Percentiles rank a stretch among this genome's conserved stretches.
phyloP scores from a whole-genome alignment of 2,888 invertebrate species.

The Lepidocyrtoides sp. region DNA sequence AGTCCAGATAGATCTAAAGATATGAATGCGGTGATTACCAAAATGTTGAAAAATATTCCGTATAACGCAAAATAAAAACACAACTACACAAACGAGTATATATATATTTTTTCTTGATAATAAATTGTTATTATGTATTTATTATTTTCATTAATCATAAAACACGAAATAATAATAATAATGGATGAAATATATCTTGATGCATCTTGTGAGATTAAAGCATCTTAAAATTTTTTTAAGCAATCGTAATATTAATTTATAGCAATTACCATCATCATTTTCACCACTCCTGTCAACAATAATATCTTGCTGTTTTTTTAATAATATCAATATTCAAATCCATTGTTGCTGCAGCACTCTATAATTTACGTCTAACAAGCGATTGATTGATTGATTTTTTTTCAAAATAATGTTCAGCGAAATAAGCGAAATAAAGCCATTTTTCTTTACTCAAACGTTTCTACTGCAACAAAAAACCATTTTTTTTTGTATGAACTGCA shows the following conservation, averaged over 20 bases:
- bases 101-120: not conserved
- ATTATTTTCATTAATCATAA: slow-evolving; percentile 75
- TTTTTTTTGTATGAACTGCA: too few relatives aligned
- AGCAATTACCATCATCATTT: not conserved
- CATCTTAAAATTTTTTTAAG: not conserved
- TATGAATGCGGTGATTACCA: too few relatives aligned
- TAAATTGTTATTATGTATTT: slow-evolving; percentile 32
- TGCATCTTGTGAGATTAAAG: slow-evolving; percentile 5
- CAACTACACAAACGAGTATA: not conserved
- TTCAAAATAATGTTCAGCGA: too few relatives aligned
- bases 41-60: not conserved
- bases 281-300: not conserved
- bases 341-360: too few relatives aligned
- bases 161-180: slow-evolving; percentile 40
- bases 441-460: too few relatives aligned
- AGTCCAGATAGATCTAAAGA: too few relatives aligned
- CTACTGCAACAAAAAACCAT: too few relatives aligned
- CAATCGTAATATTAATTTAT: not conserved
- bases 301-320: too few relatives aligned
- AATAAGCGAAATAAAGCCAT: too few relatives aligned
- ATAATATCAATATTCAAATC: too few relatives aligned
- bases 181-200: not conserved
- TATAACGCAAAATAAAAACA: not conserved
- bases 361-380: too few relatives aligned
- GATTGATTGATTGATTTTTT: too few relatives aligned